Evolutionary conservation across 2,888 invertebrate genomes (phyloP).

Genomic region (Tineola bisselliella): DNA sequence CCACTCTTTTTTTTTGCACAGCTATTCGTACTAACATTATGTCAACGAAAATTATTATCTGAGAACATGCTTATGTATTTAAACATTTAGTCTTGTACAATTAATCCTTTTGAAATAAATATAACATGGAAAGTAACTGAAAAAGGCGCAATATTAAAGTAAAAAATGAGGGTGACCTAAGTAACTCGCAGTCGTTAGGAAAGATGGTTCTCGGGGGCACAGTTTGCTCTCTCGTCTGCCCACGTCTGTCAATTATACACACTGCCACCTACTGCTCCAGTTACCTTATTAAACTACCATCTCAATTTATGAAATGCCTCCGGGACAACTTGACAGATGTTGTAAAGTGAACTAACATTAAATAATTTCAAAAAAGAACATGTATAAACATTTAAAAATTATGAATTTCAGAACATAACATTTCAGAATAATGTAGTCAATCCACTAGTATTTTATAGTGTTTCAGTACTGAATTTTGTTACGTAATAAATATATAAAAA

Average conservation of each 20-base stretch:
- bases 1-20: background rate
- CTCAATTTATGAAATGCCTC: conserved; percentile 5
- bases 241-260: conserved; percentile 22
- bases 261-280: conserved; percentile 20
- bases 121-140: background rate
- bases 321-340: background rate
- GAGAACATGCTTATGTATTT: background rate
- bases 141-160: background rate
- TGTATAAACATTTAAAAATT: too few species aligned
- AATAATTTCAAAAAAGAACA: background rate
- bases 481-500: conserved; percentile 1
- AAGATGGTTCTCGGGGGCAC: conserved; percentile 34
- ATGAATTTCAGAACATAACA: too few species aligned
- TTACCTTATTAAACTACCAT: conserved; percentile 27
- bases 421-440: background rate
- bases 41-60: background rate
- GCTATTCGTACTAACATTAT: background rate
- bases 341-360: background rate
- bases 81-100: background rate
- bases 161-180: conserved; percentile 16
- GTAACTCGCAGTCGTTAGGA: conserved; percentile 30
- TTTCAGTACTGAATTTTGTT: background rate
- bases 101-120: too few species aligned
- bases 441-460: background rate
- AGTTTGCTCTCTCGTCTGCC: conserved; percentile 27